phyloP scores from a whole-genome alignment of 30 jellyfish, hydroid and myxozoan species.

The Aurelia aurita complex sp. Pacific region DNA sequence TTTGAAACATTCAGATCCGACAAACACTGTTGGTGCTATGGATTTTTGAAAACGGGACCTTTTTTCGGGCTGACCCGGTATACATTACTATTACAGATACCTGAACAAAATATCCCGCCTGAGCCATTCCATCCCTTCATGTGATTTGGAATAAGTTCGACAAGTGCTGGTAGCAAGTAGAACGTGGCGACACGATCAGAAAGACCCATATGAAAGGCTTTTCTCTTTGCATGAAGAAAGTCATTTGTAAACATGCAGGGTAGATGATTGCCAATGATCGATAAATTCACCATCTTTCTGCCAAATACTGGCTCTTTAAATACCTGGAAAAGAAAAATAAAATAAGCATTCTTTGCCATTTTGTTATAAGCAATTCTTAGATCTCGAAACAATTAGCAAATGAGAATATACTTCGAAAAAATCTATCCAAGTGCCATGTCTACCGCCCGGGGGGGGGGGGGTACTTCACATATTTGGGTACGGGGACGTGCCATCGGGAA shows the following conservation, averaged over 20 bases:
- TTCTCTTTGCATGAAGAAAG: constrained; percentile 13
- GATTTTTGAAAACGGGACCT: no score
- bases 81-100: no score
- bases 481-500: no score
- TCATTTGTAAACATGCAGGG: constrained; percentile 34
- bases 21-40: no score
- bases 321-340: not conserved
- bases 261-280: constrained; percentile 10
- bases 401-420: no score
- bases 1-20: no score
- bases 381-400: no score
- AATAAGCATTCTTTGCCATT: not conserved
- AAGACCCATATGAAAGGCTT: constrained; percentile 16
- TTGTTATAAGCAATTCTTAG: not conserved
- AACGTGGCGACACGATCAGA: not conserved
- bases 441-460: no score
- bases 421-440: no score
- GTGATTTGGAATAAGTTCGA: not conserved
- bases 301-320: constrained; percentile 14
- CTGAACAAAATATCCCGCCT: not conserved
- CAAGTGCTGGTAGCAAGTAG: constrained; percentile 21
- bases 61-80: no score
- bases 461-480: no score
- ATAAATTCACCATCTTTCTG: not conserved
- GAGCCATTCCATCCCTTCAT: not conserved